Base-by-base conservation (phyloP, 2,888 invertebrate genomes). In the Gnatocerus cornutus region DNA sequence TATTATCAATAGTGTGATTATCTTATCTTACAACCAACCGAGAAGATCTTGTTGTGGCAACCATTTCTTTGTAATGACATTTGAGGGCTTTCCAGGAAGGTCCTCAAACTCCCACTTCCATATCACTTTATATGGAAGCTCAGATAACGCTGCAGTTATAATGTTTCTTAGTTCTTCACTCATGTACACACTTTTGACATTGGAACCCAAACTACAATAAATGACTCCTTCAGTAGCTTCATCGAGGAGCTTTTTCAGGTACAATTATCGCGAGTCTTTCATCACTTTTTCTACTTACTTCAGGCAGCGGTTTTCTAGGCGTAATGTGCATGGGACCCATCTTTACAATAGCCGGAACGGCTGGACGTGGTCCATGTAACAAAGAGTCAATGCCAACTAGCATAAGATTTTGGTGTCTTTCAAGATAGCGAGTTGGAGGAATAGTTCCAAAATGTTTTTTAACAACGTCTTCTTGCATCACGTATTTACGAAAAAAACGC, bases 161-260 rank as follows among this genome's bases (percentile, higher is more conserved):
- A 12, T 43, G 6, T n/a, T 13, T 12, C 43, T 3, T 7, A 43
- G 43, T n/a, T 33, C 50, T 56, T 62, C 68, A 9, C 63, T 13
- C 0, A 76, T 37, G 59, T 73, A 55, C 0, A 58, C 63, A 45
- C 75, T 73, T 61, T 71, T 68, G 0, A 76, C 43, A 13, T 80
- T 77, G 0, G 84, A 81, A 1, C 85, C 85, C 62, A 85, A 76
- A 69, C 83, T 81, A 61, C 83, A 81, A 61, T 81, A 79, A 3
- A 83, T 71, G 1, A 79, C 80, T 3, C 84, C 84, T 41, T 82
- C 70, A 7, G 66, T 72, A 7, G 81, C 78, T 1, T 75, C 67
- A 66, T 83, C 80, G 59, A 83, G 55, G 65, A 79, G 77, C 27
- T 72, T 16, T 68, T 82, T 61, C 14, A 82, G 65, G 64, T 82